These are phyloP conservation scores for Philaenus spumarius DNA, from an alignment of 1,140 invertebrate species.

Conservation along the genomic window DNA sequence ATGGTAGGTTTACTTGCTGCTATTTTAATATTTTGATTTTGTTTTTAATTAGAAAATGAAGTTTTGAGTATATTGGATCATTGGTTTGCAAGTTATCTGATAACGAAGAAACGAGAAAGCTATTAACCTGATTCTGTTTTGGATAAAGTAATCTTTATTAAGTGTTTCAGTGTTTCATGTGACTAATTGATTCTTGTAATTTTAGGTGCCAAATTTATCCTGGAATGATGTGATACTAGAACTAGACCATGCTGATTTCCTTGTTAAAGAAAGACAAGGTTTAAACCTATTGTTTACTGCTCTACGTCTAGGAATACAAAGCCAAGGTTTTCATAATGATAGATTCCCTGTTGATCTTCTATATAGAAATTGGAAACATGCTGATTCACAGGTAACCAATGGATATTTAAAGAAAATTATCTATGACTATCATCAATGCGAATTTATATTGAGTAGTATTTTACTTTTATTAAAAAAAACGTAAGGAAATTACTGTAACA, in stretches of 20 bases:
- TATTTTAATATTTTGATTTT: no score
- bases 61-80: no score
- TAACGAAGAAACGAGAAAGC: no score
- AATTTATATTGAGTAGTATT: neutral
- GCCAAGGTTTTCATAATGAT: conserved; percentile 59
- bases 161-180: no score
- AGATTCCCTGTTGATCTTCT: conserved; percentile 84
- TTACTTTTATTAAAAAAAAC: neutral
- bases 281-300: conserved; percentile 74
- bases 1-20: no score
- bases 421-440: neutral
- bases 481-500: no score
- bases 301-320: conserved; percentile 64
- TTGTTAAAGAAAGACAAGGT: conserved; percentile 78
- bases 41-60: no score
- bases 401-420: no score
- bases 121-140: no score
- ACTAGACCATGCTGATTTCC: conserved; percentile 84
- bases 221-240: conserved; percentile 91
- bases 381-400: conserved; percentile 72
- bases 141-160: no score
- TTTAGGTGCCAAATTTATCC: conserved; percentile 61
- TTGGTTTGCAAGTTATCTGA: no score
- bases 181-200: neutral
- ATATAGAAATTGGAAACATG: conserved; percentile 86